Evolutionary conservation across 1,140 invertebrate species (phyloP), one percentile per base, ranked within the genome.

Genomic region (Maconellicoccus hirsutus): DNA sequence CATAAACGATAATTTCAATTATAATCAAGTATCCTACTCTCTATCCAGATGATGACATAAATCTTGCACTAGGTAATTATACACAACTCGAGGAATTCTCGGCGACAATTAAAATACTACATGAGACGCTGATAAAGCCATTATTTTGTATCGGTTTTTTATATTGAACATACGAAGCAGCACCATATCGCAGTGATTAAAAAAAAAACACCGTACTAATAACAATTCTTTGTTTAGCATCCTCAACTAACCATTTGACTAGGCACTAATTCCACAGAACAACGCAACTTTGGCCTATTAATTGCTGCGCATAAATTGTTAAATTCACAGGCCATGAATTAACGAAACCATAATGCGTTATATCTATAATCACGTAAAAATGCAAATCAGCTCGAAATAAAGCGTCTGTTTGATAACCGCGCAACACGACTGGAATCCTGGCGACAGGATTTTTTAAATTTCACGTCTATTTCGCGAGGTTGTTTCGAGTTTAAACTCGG

Each of bases 281-380:
- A 52, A 52, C 42, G 16, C 29, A 33, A 52, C 12, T 19, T 3
- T 16, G 42, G 42, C 12, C n/a, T 52, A 52, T 52, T 52, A 52
- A 52, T 52, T 52, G 42, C n/a, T 52, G 42, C 16, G n/a, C 42
- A 52, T 52, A 52, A 52, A 52, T 52, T 52, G 42, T 19, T 52
- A 52, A 52, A 52, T 52, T 52, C 42, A 52, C 42, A 52, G 42
- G 42, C 42, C 42, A 52, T 52, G 42, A 52, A 52, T 52, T 52
- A 52, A 52, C 10, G 42, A 52, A 52, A 52, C 42, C 42, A 52
- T 52, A 52, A 52, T 52, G 42, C 42, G 42, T 52, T 52, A 52
- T 52, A 8, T 19, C 42, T 52, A 52, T 52, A 52, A 52, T 52
- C 42, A 52, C 42, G 42, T 52, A 16, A 52, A 52, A 52, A 52